Conservation (phyloP, 2,888 invertebrate species). For the Ectemnius continuus region DNA sequence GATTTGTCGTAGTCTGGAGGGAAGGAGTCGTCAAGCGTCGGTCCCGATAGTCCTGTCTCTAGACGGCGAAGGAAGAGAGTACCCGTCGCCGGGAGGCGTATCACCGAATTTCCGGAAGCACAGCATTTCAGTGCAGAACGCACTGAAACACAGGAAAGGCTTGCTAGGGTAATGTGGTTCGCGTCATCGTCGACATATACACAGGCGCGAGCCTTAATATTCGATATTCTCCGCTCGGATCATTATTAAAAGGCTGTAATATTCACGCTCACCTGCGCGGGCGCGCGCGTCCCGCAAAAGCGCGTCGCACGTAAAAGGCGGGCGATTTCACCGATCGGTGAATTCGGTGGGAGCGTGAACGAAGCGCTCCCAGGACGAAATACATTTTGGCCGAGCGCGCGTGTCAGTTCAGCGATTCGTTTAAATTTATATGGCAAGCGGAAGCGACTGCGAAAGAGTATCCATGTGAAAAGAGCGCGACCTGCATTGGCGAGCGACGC, state of each 20-base stretch:
- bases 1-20: slow-evolving; percentile 24
- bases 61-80: slow-evolving; percentile 66
- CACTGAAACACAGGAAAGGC: slow-evolving; percentile 71
- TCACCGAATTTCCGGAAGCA: slow-evolving; percentile 68
- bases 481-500: too few species aligned
- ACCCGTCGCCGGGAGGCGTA: slow-evolving; percentile 58
- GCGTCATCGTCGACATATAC: too few species aligned
- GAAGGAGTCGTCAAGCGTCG: slow-evolving; percentile 27
- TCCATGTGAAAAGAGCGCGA: slow-evolving; percentile 24
- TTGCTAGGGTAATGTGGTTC: slow-evolving; percentile 62
- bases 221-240: too few species aligned
- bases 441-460: slow-evolving; percentile 20
- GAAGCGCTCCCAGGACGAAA: slow-evolving; percentile 26
- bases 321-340: slow-evolving; percentile 48
- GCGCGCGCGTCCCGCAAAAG: neutral
- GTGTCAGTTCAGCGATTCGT: slow-evolving; percentile 40
- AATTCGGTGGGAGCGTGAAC: slow-evolving; percentile 22
- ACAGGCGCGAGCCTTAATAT: too few species aligned
- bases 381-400: slow-evolving; percentile 32
- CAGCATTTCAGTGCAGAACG: slow-evolving; percentile 71
- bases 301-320: slow-evolving; percentile 19
- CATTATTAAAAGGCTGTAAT: too few species aligned
- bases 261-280: neutral
- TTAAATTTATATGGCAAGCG: slow-evolving; percentile 36
- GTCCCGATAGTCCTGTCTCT: slow-evolving; percentile 27